A percentile compares a stretch with the other conserved stretches of the same genome.
These are phyloP conservation scores for Coregonus ussuriensis DNA, from an alignment of 2,797 vertebrate species.

Conservation along the genomic window DNA sequence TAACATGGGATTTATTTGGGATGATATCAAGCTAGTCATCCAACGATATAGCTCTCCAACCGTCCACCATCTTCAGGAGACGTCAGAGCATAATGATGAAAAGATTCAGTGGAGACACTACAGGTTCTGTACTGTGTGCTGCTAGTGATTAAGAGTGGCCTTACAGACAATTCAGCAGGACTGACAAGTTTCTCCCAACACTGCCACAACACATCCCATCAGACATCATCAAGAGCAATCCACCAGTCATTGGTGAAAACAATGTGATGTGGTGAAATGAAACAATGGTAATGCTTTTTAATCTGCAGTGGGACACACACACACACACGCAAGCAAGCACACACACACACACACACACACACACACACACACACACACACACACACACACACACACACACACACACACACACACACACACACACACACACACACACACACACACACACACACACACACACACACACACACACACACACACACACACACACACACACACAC, in stretches of 20 bases:
- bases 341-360: too few relatives aligned
- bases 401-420: too few relatives aligned
- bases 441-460: not conserved
- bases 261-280: conserved; percentile 28
- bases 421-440: conserved; percentile 6
- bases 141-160: not conserved
- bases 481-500: not conserved
- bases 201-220: conserved; percentile 18
- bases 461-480: not conserved
- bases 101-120: too few relatives aligned
- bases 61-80: too few relatives aligned
- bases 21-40: too few relatives aligned
- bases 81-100: too few relatives aligned
- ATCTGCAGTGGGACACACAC: not conserved
- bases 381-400: too few relatives aligned
- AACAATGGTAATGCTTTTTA: conserved; percentile 18
- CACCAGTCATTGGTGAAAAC: not conserved
- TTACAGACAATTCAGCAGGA: not conserved
- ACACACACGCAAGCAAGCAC: not conserved
- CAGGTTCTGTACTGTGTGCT: too few relatives aligned
- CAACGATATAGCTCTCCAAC: too few relatives aligned
- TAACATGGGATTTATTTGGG: not conserved
- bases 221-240: conserved; percentile 26
- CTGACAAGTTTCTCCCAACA: conserved; percentile 20
- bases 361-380: too few relatives aligned